These are phyloP conservation scores for Macroglossus sobrinus DNA, from an alignment of 2,113 vertebrate genomes.

Conservation along the genomic window DNA sequence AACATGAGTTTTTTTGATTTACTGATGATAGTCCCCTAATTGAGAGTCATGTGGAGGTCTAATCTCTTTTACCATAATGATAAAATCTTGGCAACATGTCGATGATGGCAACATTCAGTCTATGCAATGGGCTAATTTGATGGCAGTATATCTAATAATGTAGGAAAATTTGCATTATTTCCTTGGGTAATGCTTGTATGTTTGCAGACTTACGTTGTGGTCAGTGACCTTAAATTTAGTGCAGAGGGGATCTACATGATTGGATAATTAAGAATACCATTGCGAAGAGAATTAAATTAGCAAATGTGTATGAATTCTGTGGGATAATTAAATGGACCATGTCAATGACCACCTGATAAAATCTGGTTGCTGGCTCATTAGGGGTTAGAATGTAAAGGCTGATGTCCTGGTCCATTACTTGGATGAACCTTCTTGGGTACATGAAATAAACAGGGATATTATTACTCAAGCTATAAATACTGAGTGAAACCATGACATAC, in stretches of 20 bases:
- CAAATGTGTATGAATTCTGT: neutral
- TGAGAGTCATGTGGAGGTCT: neutral
- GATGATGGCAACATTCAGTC: neutral
- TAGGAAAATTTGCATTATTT: neutral
- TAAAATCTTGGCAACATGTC: neutral
- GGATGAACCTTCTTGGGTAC: neutral
- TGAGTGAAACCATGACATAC: neutral
- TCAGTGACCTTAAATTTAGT: neutral
- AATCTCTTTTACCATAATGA: neutral
- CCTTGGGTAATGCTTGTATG: neutral
- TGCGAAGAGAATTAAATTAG: neutral
- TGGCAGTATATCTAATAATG: neutral
- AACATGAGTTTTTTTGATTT: neutral
- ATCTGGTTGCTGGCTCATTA: neutral
- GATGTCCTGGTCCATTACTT: neutral
- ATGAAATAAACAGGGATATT: neutral
- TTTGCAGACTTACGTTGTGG: neutral
- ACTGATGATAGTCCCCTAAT: neutral
- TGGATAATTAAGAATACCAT: neutral
- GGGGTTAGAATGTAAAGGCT: neutral
- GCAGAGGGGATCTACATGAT: neutral
- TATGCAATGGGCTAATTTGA: neutral
- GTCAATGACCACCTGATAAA: neutral
- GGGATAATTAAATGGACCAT: neutral
- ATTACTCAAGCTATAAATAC: neutral